Evolutionary conservation across 2,113 vertebrate species (phyloP), one percentile per base, ranked within the genome.

Genomic region (Lichenostomus cassidix): DNA sequence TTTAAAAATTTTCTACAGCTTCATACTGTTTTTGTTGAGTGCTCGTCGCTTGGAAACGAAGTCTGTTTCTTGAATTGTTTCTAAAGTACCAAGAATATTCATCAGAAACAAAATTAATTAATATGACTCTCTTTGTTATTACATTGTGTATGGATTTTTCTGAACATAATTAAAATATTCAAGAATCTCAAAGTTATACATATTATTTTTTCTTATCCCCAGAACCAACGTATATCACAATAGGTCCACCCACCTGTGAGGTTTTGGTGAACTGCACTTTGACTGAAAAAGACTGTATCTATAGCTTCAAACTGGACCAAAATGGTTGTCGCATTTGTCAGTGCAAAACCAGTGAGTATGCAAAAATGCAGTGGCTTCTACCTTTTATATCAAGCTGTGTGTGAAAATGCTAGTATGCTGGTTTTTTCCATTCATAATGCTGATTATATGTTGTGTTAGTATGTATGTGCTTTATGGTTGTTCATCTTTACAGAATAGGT

Each of bases 191-290:
- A 11, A 56, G 64, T 11, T 58, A 33, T 41, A 71, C 33, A 0
- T 17, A 58, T 93, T 78, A 49, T 33, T 89, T 58, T 78, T 92
- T 64, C 79, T 92, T 92, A 68, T 31, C 82, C 84, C 53, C 92
- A 98, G 99, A 99, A 90, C 99, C 99, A 85, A 98, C 98, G 8
- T 99, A 99, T 83, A 99, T 99, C 96, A 99, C 98, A 63, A 98
- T 99, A 95, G 98, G 98, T 87, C 99, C 99, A 0, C 98, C 98
- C 82, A 97, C 96, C 15, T 99, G 99, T 86, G 97, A 97, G 83
- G 92, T 90, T 74, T 86, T 98, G 74, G 92, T 97, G 78, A 99
- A 99, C 97, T 99, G 99, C 95, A 98, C 97, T 19, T 97, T 99
- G 94, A 97, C 95, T 1, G 98, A 98, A 79, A 98, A 96, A 91